Conservation (phyloP, 2,113 vertebrate species). For the Micronycteris hirsuta region DNA sequence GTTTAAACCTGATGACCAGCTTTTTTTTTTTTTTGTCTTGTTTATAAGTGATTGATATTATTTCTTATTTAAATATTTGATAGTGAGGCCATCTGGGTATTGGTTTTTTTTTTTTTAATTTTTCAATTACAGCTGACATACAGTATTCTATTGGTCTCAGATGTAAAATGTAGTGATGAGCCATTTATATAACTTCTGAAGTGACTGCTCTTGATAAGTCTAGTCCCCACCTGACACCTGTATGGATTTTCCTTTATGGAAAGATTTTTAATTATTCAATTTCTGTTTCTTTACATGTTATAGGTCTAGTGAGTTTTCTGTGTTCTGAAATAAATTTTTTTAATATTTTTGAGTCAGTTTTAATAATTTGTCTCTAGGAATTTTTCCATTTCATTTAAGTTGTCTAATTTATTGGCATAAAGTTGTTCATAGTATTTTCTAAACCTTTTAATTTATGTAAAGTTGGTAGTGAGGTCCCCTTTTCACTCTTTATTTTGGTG, state of each 20-base stretch:
- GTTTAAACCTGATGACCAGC: background rate
- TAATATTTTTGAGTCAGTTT: background rate
- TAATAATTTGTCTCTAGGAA: background rate
- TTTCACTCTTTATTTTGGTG: background rate
- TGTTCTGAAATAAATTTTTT: background rate
- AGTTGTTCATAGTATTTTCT: background rate
- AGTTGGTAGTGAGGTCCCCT: background rate
- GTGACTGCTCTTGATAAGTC: background rate
- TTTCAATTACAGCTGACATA: background rate
- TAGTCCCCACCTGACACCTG: background rate
- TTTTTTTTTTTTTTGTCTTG: too few relatives aligned
- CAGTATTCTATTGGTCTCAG: background rate
- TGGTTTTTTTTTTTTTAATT: background rate
- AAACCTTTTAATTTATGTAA: background rate
- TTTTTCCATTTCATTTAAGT: background rate
- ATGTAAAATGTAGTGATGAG: background rate
- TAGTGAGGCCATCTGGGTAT: background rate
- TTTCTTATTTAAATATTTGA: constrained; percentile 1
- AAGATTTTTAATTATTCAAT: background rate
- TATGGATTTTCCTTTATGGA: background rate
- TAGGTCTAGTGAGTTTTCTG: background rate
- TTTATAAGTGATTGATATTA: background rate
- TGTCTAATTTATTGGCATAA: background rate
- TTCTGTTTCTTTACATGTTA: background rate
- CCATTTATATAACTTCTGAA: background rate